Evolutionary conservation across 2,888 invertebrate genomes (phyloP).

Genomic region (Acrobasis consociella): DNA sequence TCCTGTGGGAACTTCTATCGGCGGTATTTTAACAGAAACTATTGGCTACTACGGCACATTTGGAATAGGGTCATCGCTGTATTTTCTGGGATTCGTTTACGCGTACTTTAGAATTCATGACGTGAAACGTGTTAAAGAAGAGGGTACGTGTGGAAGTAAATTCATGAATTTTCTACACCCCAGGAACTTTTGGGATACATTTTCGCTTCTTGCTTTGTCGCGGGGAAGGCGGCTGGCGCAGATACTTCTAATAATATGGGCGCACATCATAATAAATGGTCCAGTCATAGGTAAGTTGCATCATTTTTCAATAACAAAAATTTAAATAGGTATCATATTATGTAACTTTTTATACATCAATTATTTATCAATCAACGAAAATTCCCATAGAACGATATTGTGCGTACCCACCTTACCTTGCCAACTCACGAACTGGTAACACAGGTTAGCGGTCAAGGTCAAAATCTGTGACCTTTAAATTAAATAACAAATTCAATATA

Average conservation of each 20-base stretch:
- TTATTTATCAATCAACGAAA: background rate
- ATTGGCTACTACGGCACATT: slow-evolving; percentile 76
- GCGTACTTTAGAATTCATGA: slow-evolving; percentile 65
- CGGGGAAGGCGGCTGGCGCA: slow-evolving; percentile 49
- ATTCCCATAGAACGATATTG: background rate
- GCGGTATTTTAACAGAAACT: slow-evolving; percentile 74
- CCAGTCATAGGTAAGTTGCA: slow-evolving; percentile 66
- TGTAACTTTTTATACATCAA: background rate
- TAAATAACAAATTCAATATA: background rate
- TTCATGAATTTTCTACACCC: slow-evolving; percentile 61
- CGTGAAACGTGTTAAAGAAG: slow-evolving; percentile 48
- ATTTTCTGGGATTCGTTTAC: slow-evolving; percentile 61
- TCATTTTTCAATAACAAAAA: background rate
- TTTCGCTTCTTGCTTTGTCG: slow-evolving; percentile 62
- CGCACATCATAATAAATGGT: slow-evolving; percentile 70
- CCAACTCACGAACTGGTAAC: background rate
- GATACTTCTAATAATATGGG: slow-evolving; percentile 63
- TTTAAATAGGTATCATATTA: background rate
- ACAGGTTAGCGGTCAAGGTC: background rate
- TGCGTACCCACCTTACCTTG: background rate
- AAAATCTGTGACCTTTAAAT: slow-evolving; percentile 1
- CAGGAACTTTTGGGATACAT: slow-evolving; percentile 64
- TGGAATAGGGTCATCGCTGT: slow-evolving; percentile 54
- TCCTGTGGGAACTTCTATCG: slow-evolving; percentile 75
- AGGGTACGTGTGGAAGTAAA: slow-evolving; percentile 52